Evolutionary conservation across 2,888 invertebrate genomes (phyloP).

Genomic region (Eulithis testata): DNA sequence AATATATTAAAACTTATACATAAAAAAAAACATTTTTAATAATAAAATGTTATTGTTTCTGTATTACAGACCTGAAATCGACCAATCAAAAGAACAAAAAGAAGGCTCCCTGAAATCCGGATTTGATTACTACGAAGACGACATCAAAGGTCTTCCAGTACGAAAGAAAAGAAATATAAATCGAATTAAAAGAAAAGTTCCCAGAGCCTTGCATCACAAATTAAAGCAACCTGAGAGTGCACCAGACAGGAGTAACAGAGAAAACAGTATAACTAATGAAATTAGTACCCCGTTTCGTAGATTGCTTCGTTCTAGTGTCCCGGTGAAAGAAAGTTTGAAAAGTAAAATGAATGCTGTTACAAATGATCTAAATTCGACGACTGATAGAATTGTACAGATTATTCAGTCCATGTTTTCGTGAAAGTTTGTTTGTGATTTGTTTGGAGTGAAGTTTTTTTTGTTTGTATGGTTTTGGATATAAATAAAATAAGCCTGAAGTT

Average conservation of each 20-base stretch:
- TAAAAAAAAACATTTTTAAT: not conserved
- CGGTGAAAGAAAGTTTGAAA: not conserved
- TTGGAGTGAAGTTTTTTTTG: slow-evolving; percentile 9
- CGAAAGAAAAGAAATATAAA: slow-evolving; percentile 54
- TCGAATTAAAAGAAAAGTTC: slow-evolving; percentile 14
- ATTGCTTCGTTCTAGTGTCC: slow-evolving; percentile 22
- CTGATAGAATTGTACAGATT: slow-evolving; percentile 23
- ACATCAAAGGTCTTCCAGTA: slow-evolving; percentile 64
- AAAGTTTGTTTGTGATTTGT: slow-evolving; percentile 11
- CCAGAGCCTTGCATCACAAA: slow-evolving; percentile 22
- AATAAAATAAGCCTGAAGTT: slow-evolving; percentile 10
- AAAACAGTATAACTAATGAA: slow-evolving; percentile 26
- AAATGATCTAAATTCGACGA: slow-evolving; percentile 20
- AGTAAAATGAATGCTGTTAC: slow-evolving; percentile 17
- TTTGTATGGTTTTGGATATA: slow-evolving; percentile 1
- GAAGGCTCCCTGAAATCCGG: slow-evolving; percentile 37
- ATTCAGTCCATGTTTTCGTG: slow-evolving; percentile 31
- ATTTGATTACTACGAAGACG: slow-evolving; percentile 68
- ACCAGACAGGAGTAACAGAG: slow-evolving; percentile 21
- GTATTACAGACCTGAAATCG: slow-evolving; percentile 18
- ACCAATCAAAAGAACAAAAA: slow-evolving; percentile 1
- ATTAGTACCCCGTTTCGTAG: slow-evolving; percentile 27
- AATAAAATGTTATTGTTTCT: not conserved
- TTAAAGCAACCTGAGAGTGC: slow-evolving; percentile 4
- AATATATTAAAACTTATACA: not conserved